Conservation (phyloP, 2,797 vertebrate species). For the Crocodylus rhombifer region DNA sequence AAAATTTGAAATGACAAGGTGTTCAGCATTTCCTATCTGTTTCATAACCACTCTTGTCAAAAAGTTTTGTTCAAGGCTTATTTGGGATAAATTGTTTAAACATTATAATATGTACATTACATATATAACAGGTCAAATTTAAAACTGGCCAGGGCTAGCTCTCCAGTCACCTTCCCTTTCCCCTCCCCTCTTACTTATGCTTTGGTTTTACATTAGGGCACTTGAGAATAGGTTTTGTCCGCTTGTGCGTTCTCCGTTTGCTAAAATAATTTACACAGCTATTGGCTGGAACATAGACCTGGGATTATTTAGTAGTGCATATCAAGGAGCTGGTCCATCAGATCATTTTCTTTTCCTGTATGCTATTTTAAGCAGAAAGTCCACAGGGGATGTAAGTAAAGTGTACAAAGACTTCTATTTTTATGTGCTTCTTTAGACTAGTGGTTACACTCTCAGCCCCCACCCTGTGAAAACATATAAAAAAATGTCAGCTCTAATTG, state of each 20-base stretch:
- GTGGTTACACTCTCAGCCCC: conserved; percentile 22
- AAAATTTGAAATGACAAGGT: background rate
- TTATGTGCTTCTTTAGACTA: background rate
- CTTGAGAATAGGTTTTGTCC: background rate
- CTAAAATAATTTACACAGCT: background rate
- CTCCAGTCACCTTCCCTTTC: too few species aligned
- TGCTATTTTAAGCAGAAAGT: background rate
- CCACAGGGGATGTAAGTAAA: conserved; percentile 16
- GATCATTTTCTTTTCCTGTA: background rate
- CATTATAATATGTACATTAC: background rate
- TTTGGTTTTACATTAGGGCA: background rate
- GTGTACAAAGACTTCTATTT: background rate
- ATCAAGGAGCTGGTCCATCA: conserved; percentile 11
- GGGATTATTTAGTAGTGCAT: background rate
- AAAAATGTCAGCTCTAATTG: background rate
- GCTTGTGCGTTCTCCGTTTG: background rate
- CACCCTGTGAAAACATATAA: conserved; percentile 34
- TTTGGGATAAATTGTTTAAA: background rate
- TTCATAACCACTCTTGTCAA: background rate
- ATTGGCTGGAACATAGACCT: background rate
- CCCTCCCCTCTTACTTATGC: background rate
- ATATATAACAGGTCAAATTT: background rate
- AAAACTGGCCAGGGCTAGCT: too few species aligned
- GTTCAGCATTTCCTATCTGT: background rate
- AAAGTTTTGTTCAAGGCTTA: background rate